Percentiles rank a stretch among this genome's conserved stretches.
Evolutionary conservation across 2,797 vertebrate genomes (phyloP).

Genomic region (Borostomias antarcticus): DNA sequence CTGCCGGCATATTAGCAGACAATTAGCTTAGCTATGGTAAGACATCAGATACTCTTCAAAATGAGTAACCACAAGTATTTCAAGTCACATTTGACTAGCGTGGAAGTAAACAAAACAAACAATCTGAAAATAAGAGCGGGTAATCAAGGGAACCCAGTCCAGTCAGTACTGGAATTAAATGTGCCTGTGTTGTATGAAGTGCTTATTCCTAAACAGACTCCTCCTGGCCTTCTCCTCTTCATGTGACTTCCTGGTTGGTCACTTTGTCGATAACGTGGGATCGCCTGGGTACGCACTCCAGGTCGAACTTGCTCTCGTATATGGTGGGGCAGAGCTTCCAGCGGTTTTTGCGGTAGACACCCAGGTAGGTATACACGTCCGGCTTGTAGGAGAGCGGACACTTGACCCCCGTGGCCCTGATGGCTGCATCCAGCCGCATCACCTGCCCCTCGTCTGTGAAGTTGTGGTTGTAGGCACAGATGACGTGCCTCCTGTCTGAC

Average conservation of each 20-base stretch:
- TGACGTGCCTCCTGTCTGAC: constrained; percentile 78
- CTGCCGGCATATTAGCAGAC: no score
- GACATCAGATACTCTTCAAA: background rate
- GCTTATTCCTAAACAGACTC: constrained; percentile 6
- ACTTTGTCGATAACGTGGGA: constrained; percentile 86
- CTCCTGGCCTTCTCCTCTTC: constrained; percentile 25
- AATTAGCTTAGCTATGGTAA: background rate
- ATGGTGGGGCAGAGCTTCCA: constrained; percentile 92
- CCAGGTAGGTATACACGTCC: constrained; percentile 88
- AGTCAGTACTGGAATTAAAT: background rate
- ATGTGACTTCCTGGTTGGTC: constrained; percentile 84
- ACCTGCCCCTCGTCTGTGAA: constrained; percentile 86
- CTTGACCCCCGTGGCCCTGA: constrained; percentile 85
- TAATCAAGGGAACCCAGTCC: background rate
- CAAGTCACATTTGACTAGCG: no score
- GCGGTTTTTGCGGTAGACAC: constrained; percentile 89
- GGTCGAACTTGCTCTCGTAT: constrained; percentile 89
- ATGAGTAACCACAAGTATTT: no score
- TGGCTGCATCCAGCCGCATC: constrained; percentile 77
- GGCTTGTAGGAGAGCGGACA: constrained; percentile 88
- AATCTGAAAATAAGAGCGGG: background rate
- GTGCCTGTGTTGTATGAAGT: background rate
- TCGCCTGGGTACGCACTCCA: constrained; percentile 85
- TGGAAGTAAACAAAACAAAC: constrained; percentile 31
- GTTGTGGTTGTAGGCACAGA: constrained; percentile 85